phyloP scores from a whole-genome alignment of 2,113 vertebrate genomes.

The Cochlearius cochlearius region DNA sequence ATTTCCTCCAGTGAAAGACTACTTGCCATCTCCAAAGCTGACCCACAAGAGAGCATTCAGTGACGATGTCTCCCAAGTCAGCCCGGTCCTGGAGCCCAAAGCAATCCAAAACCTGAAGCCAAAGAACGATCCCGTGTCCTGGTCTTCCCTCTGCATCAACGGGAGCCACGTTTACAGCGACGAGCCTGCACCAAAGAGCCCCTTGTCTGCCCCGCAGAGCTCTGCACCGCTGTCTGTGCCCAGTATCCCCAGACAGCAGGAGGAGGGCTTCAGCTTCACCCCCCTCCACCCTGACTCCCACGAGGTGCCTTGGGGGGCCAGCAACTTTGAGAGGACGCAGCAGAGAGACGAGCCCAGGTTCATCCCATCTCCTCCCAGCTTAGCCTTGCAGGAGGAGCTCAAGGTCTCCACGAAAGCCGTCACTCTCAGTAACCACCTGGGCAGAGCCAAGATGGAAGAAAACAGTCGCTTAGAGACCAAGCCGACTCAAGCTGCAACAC shows the following conservation, averaged over 20 bases:
- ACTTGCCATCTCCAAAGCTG: constrained; percentile 78
- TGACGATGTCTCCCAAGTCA: constrained; percentile 79
- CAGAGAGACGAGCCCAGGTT: constrained; percentile 51
- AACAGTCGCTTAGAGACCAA: constrained; percentile 44
- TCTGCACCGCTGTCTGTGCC: constrained; percentile 72
- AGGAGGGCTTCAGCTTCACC: constrained; percentile 67
- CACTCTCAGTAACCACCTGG: constrained; percentile 74
- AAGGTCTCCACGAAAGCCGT: constrained; percentile 79
- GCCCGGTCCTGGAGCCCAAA: constrained; percentile 62
- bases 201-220: constrained; percentile 67
- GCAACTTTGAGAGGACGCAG: constrained; percentile 70
- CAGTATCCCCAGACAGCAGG: constrained; percentile 47
- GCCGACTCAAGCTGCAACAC: constrained; percentile 43
- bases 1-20: constrained; percentile 52
- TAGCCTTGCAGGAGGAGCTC: constrained; percentile 50
- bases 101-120: constrained; percentile 76
- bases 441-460: constrained; percentile 46
- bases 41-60: constrained; percentile 83
- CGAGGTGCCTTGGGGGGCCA: background rate
- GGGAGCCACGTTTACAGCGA: constrained; percentile 84
- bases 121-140: constrained; percentile 75
- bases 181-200: constrained; percentile 59
- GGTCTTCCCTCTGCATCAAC: constrained; percentile 84
- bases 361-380: constrained; percentile 46
- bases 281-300: background rate